These are phyloP conservation scores for Amphilophus citrinellus DNA, from an alignment of 2,113 vertebrate species.

Conservation along the genomic window DNA sequence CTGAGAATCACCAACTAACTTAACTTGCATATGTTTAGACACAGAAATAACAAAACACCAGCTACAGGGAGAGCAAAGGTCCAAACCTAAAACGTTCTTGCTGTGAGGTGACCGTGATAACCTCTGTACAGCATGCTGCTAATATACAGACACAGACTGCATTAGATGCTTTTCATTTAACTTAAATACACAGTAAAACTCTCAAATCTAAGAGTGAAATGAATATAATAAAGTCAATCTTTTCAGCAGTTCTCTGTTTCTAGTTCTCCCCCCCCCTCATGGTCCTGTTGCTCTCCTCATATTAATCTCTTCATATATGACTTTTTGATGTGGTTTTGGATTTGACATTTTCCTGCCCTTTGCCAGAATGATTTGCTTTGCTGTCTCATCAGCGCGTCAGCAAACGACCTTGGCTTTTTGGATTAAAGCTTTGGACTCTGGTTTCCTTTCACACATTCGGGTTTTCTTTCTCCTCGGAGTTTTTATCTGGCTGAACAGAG, in stretches of 20 bases:
- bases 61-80: rapidly evolving
- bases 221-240: neutral
- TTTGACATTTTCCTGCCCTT: slow-evolving; percentile 10
- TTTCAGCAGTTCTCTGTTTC: neutral
- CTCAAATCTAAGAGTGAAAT: neutral
- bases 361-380: neutral
- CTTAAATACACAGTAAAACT: neutral
- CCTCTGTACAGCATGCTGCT: neutral
- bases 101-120: neutral
- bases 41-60: neutral
- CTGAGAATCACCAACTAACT: neutral
- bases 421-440: neutral
- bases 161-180: neutral
- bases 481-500: neutral
- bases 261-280: neutral
- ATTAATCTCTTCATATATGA: neutral
- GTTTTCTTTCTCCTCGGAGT: neutral
- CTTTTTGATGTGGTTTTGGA: neutral
- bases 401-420: neutral
- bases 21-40: neutral
- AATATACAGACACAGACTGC: neutral
- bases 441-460: rapidly evolving
- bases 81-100: neutral
- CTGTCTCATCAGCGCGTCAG: neutral
- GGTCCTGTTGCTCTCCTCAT: neutral